phyloP scores from a whole-genome alignment of 2,888 invertebrate species.

The Xestobium rufovillosum region DNA sequence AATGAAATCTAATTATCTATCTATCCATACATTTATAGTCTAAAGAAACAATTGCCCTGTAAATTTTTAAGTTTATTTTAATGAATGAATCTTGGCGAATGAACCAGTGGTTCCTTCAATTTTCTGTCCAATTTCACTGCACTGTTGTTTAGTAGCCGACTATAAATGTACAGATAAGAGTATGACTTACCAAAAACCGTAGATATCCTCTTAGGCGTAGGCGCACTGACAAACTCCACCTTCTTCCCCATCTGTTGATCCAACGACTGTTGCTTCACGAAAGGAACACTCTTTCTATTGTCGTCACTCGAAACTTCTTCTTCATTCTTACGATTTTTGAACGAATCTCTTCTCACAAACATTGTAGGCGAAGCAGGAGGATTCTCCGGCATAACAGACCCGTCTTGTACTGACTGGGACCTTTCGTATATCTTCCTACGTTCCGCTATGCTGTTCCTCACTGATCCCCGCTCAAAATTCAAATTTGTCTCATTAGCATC shows the following conservation, averaged over 20 bases:
- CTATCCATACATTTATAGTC: too few relatives aligned
- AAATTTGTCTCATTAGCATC: conserved; percentile 48
- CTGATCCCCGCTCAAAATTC: conserved; percentile 53
- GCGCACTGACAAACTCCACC: conserved; percentile 43
- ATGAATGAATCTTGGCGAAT: too few relatives aligned
- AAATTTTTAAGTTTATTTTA: too few relatives aligned
- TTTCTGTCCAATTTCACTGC: too few relatives aligned
- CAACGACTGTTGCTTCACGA: conserved; percentile 46
- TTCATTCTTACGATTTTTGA: conserved; percentile 52
- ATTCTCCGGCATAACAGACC: conserved; percentile 19
- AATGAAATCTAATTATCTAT: too few relatives aligned
- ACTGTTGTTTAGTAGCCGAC: too few relatives aligned
- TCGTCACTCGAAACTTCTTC: conserved; percentile 43
- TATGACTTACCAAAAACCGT: conserved; percentile 67
- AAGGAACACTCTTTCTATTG: conserved; percentile 42
- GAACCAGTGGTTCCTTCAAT: too few relatives aligned
- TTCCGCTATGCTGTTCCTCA: conserved; percentile 68
- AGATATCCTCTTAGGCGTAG: conserved; percentile 74
- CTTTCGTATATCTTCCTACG: conserved; percentile 70
- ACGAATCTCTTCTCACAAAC: conserved; percentile 62
- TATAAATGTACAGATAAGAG: too few relatives aligned
- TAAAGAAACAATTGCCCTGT: too few relatives aligned
- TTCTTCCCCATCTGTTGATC: conserved; percentile 42
- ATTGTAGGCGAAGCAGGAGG: conserved; percentile 59
- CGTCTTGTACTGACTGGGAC: conserved; percentile 58